phyloP scores from a whole-genome alignment of 1,140 invertebrate genomes.

The Trichomalopsis sarcophagae region DNA sequence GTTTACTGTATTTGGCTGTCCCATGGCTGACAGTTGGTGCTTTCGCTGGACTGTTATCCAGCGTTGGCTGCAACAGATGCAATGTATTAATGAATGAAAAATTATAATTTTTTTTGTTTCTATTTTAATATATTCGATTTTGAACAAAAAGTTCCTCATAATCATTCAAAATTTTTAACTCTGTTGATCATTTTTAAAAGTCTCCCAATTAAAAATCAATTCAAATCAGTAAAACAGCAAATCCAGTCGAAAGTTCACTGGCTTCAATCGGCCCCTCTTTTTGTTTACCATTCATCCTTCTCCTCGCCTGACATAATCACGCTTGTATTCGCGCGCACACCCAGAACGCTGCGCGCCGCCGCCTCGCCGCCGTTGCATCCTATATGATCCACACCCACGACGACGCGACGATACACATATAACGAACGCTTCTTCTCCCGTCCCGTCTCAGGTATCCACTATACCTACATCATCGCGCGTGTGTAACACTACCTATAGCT shows the following conservation, averaged over 20 bases:
- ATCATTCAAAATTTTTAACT: too few species aligned
- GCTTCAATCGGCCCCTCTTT: not conserved
- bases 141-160: too few species aligned
- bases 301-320: not conserved
- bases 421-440: too few species aligned
- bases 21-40: slow-evolving; percentile 78
- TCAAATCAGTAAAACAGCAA: too few species aligned
- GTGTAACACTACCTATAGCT: not conserved
- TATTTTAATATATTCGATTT: too few species aligned
- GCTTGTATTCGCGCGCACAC: not conserved
- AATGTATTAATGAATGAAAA: not conserved
- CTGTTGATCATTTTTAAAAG: too few species aligned
- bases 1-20: slow-evolving; percentile 90
- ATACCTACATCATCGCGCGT: not conserved
- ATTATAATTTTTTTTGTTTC: not conserved
- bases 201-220: too few species aligned
- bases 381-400: not conserved
- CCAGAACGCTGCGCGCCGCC: not conserved
- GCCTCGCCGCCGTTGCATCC: too few species aligned
- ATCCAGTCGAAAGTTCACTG: too few species aligned
- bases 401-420: not conserved
- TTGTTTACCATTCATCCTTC: not conserved
- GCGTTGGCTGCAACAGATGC: slow-evolving; percentile 1
- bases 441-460: not conserved
- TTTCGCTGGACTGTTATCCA: slow-evolving; percentile 75